Evolutionary conservation across 2,888 invertebrate species (phyloP), one percentile per base, ranked within the genome.

Genomic region (Colletes collaris): DNA sequence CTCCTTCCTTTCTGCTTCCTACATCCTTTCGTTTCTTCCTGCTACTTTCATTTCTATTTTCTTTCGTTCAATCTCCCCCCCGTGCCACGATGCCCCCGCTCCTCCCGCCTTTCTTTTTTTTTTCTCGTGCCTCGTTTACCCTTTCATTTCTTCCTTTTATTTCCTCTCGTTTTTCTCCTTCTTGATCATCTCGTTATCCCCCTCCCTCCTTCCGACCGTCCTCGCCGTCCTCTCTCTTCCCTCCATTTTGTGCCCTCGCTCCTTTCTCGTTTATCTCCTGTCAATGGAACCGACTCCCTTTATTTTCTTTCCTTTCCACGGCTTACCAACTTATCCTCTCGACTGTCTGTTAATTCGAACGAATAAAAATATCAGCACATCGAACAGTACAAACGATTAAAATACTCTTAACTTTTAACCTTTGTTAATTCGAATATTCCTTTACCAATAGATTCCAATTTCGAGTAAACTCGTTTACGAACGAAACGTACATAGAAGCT

Each of bases 131-230:
- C 79, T 74, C 64, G 11, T 65, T 55, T 56, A 56, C 64, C 59
- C 68, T 62, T 73, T 76, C 73, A 60, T 62, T 62, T 63, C 27
- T 64, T 56, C 69, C 55, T 65, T 64, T 63, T 50, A 27, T n/a
- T 50, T 44, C 10, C 49, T 44, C 56, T 46, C 65, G 19, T 44
- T 71, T 59, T 53, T 46, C 19, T 37, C 27, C n/a, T 58, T 19
- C 27, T 8, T 58, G 50, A 44, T 69, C 58, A 13, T 65, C 13
- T 53, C 53, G 35, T 35, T 53, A 56, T 40, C 62, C 49, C 68
- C 56, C 40, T 50, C 11, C 16, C 49, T 40, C 11, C 40, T 19
- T 8, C 27, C 27, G 8, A 27, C 59, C 49, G 8, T 65, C 27
- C 35, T 62, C 49, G 8, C 52, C 16, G 53, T 16, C 60, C 7